Evolutionary conservation across 2,888 invertebrate species (phyloP), one percentile per base, ranked within the genome.

Genomic region (Netelia fuscicornis): DNA sequence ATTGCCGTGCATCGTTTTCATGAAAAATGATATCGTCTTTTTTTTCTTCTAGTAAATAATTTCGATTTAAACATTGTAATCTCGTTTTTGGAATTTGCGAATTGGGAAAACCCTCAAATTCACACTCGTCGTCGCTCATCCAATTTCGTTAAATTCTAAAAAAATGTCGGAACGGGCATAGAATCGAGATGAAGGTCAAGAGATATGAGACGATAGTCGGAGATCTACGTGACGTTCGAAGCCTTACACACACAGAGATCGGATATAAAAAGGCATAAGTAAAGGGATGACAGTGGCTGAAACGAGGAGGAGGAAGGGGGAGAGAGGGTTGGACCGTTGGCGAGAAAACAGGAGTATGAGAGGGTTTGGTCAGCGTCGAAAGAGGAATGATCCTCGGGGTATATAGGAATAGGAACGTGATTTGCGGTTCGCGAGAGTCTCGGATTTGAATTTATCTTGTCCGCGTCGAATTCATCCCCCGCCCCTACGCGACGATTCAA

Each of bases 391-490:
- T 92, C 92, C 91, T 87, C 86, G 81, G 89, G 89, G 90, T 90
- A 91, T 91, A 92, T 92, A 91, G 89, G 87, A 90, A 88, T 86
- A 88, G 90, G 82, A 90, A 89, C 91, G 91, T 92, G 92, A 92
- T 92, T 92, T 92, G 92, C 90, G 91, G 91, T 91, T 89, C 89
- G 89, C 88, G 89, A 90, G 89, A 90, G 89, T 90, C 91, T 87
- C 84, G 91, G 92, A 92, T 92, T 92, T 92, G 92, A 91, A 92
- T 91, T 92, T 92, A 92, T 91, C 91, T 91, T 89, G 88, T 65
- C 44, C 74, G 82, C 62, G 64, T 79, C 62, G 79, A 76, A 72
- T 76, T 65, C 75, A 65, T 52, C 60, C 72, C 64, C 71, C 20
- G n/a, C 42, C 48, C 37, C 56, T 48, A 75, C 11, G 17, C 54